Evolutionary conservation across 2,797 vertebrate genomes (phyloP).

Genomic region (Cynodonichthys magdalenae): DNA sequence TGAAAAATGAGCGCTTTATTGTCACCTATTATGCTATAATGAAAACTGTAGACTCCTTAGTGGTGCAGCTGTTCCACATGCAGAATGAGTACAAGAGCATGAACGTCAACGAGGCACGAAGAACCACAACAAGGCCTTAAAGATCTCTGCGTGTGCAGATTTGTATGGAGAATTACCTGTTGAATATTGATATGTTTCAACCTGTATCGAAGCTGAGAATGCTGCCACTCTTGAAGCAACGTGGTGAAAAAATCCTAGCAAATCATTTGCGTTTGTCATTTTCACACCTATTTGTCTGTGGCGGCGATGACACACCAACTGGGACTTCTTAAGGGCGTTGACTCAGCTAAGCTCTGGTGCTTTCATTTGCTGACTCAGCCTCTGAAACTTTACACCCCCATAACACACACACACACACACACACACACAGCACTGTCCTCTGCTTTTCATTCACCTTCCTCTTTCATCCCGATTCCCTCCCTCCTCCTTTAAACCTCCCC

Average conservation of each 20-base stretch:
- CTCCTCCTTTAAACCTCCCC: conserved; percentile 44
- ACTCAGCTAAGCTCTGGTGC: conserved; percentile 68
- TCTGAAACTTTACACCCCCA: conserved; percentile 63
- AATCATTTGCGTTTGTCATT: conserved; percentile 29
- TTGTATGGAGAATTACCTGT: too few species aligned
- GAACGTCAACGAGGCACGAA: too few species aligned
- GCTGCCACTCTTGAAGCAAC: background rate
- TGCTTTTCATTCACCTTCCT: conserved; percentile 62
- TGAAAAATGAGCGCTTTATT: too few species aligned
- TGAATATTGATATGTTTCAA: background rate
- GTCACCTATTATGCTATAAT: too few species aligned
- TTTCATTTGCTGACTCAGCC: conserved; percentile 71
- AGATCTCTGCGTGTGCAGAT: too few species aligned
- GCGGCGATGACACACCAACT: conserved; percentile 14
- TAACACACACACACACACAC: conserved; percentile 16
- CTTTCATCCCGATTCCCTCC: conserved; percentile 49
- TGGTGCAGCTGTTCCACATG: too few species aligned
- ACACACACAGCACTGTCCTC: conserved; percentile 50
- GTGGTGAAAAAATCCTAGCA: background rate
- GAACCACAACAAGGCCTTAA: too few species aligned
- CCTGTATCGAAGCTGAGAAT: background rate
- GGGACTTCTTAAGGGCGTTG: conserved; percentile 58
- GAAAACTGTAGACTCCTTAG: too few species aligned
- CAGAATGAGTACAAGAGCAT: background rate
- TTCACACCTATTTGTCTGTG: conserved; percentile 14